phyloP scores from a whole-genome alignment of 1,140 invertebrate genomes.

The Phenacoccus solenopsis region DNA sequence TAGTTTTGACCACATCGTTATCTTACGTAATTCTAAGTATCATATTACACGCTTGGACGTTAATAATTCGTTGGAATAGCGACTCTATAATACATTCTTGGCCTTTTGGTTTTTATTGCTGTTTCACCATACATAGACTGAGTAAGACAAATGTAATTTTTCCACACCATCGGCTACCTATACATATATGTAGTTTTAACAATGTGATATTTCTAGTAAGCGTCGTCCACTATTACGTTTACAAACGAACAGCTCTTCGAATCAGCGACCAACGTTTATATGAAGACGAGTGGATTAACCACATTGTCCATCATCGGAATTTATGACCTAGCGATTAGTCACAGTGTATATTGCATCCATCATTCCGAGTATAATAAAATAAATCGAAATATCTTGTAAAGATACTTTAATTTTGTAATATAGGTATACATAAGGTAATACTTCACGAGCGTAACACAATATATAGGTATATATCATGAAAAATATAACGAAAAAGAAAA shows the following conservation, averaged over 20 bases:
- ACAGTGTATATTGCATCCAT: too few species aligned
- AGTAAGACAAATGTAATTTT: not conserved
- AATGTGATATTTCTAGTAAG: constrained; percentile 21
- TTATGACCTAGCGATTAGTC: constrained; percentile 5
- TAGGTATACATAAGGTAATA: not conserved
- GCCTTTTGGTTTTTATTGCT: not conserved
- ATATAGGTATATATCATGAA: not conserved
- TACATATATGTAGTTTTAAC: not conserved
- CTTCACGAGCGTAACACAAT: not conserved
- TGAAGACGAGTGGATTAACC: constrained; percentile 25
- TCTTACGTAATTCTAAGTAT: constrained; percentile 22
- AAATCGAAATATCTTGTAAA: not conserved
- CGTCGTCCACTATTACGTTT: constrained; percentile 24
- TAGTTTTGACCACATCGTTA: constrained; percentile 17
- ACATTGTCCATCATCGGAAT: constrained; percentile 6
- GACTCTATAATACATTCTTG: constrained; percentile 21
- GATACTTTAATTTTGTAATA: not conserved
- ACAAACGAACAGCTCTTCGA: constrained; percentile 23
- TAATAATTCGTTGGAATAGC: constrained; percentile 21
- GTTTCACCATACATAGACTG: constrained; percentile 6
- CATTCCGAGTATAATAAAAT: too few species aligned
- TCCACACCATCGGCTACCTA: not conserved
- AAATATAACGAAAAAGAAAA: not conserved
- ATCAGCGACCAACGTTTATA: constrained; percentile 25
- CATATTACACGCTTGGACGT: constrained; percentile 20